Evolutionary conservation across 23 tunicate species (phyloP).

Genomic region (Aplidium turbinatum): DNA sequence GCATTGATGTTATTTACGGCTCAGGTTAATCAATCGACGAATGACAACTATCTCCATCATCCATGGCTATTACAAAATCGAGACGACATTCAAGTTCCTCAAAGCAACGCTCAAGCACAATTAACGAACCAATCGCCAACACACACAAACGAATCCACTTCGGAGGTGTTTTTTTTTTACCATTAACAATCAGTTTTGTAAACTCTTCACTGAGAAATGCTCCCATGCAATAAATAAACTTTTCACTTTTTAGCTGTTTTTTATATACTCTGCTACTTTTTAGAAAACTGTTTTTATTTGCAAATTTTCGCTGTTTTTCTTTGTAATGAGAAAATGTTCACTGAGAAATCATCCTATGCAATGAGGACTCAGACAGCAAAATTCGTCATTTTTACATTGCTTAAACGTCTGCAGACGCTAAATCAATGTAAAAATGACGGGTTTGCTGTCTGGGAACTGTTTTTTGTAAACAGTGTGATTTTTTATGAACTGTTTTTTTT

Average conservation of each 20-base stretch:
- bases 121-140: neutral
- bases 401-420: too few relatives aligned
- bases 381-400: too few relatives aligned
- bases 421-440: neutral
- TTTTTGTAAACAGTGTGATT: neutral
- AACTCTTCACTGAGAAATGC: too few relatives aligned
- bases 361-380: too few relatives aligned
- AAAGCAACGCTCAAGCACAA: neutral
- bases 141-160: neutral
- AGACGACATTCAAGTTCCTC: constrained; percentile 21
- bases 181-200: neutral
- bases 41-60: constrained; percentile 45
- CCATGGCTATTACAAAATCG: constrained; percentile 52
- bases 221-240: too few relatives aligned
- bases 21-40: constrained; percentile 26
- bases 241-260: too few relatives aligned
- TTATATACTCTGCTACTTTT: too few relatives aligned
- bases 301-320: too few relatives aligned
- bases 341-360: too few relatives aligned
- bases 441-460: neutral
- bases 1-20: too few relatives aligned
- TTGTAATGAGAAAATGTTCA: too few relatives aligned
- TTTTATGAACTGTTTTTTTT: neutral
- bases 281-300: too few relatives aligned
- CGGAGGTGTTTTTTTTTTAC: constrained; percentile 1